phyloP scores from a whole-genome alignment of 1,140 invertebrate species.

The Achatina immaculata region DNA sequence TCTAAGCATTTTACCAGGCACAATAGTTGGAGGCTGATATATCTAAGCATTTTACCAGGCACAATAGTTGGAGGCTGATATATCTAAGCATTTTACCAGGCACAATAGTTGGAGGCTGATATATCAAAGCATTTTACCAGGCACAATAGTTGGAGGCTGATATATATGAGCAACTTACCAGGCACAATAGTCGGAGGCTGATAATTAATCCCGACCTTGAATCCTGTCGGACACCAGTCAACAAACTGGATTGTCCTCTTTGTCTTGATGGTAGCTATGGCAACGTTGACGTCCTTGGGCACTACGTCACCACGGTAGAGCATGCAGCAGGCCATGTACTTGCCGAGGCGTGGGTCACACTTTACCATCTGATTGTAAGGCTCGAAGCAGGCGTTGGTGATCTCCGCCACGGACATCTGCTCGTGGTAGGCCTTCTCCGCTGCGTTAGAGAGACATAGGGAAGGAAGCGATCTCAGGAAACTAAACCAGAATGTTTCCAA shows the following conservation, averaged over 20 bases:
- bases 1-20: no score
- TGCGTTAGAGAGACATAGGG: neutral
- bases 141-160: no score
- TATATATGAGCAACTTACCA: constrained; percentile 9
- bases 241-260: constrained; percentile 12
- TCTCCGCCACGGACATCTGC: constrained; percentile 77
- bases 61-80: no score
- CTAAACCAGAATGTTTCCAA: neutral
- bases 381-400: constrained; percentile 75
- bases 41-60: no score
- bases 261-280: constrained; percentile 39
- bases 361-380: constrained; percentile 92
- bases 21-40: no score
- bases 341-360: constrained; percentile 84
- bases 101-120: no score
- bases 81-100: no score
- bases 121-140: no score
- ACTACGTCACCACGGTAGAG: constrained; percentile 51
- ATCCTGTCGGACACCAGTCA: neutral
- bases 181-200: constrained; percentile 70
- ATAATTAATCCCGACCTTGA: neutral
- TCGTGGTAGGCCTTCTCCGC: constrained; percentile 68
- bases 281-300: constrained; percentile 85
- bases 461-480: neutral
- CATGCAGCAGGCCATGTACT: constrained; percentile 39